Base-by-base conservation (phyloP, 2,888 invertebrate species). In the Gastrophysa polygoni region DNA sequence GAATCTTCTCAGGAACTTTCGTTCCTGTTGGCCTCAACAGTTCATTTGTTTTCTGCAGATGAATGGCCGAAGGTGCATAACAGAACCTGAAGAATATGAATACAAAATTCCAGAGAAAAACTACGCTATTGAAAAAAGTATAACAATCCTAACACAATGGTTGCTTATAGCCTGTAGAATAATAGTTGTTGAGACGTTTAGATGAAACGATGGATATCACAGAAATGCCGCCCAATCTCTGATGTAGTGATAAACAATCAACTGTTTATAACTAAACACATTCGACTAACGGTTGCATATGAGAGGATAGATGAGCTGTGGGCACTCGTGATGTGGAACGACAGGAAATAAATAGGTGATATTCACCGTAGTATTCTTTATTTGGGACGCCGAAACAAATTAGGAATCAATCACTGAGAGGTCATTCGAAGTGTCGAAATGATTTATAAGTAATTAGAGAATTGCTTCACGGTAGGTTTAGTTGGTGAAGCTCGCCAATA, bases 101-200 rank as follows among this genome's bases (percentile, higher is more conserved):
- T 20, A 20, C 7, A 38, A 21, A 43, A 21, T 44, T 38, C 11
- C 14, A 54, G 17, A 38, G 43, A 17, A 16, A 38, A 28, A 43
- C 14, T 38, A 20, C 8, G 20, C 32, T 16, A 28, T 54, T 43
- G 1, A 54, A 43, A 54, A 54, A 24, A 21, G 4, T 11, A 49
- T 18, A 54, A 54, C 54, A 43, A 21, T 54, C 24, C 16, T 16
- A 43, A 24, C 43, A 43, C 54, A 54, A 54, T 52, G 21, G 54
- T 11, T 38, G 3, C 43, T 16, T 44, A 54, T 54, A 54, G 54
- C 38, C 54, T 43, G 24, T 18, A 24, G 54, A 44, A 54, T 38
- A 24, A 43, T 54, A 8, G 43, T 54, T 54, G 34, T 21, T 54
- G 43, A 24, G 7, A 7, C 14, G 14, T 38, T 14, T 38, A 7